Conservation (phyloP, 2,888 invertebrate genomes). For the Philaethria dido region DNA sequence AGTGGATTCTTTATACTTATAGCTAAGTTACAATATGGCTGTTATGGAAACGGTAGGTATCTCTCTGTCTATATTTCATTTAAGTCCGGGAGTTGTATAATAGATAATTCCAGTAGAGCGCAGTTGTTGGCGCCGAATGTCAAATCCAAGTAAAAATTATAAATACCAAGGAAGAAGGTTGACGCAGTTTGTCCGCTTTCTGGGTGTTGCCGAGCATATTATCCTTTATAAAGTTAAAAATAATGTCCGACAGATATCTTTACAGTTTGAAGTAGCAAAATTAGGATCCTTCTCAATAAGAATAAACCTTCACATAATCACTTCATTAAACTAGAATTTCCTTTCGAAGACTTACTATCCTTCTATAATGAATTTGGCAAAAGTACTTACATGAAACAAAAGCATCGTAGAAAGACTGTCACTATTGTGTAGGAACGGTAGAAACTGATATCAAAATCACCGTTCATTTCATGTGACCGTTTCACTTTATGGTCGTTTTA, state of each 20-base stretch:
- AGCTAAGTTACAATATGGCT: neutral
- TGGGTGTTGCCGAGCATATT: neutral
- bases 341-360: neutral
- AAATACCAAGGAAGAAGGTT: conserved; percentile 8
- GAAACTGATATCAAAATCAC: neutral
- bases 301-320: neutral
- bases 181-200: conserved; percentile 14
- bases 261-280: neutral
- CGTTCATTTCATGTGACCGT: neutral
- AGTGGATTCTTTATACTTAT: conserved; percentile 13
- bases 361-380: conserved; percentile 8
- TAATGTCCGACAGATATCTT: conserved; percentile 19
- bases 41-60: neutral
- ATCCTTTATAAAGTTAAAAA: conserved; percentile 5
- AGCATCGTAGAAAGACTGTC: conserved; percentile 3
- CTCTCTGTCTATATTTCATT: neutral
- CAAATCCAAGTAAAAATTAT: conserved; percentile 14
- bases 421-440: neutral
- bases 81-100: neutral
- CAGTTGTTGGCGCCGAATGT: no score
- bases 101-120: no score
- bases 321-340: neutral
- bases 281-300: neutral
- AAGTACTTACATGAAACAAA: conserved; percentile 19
- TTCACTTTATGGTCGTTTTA: neutral